Evolutionary conservation across 2,113 vertebrate genomes (phyloP).

Genomic region (Colaptes auratus): DNA sequence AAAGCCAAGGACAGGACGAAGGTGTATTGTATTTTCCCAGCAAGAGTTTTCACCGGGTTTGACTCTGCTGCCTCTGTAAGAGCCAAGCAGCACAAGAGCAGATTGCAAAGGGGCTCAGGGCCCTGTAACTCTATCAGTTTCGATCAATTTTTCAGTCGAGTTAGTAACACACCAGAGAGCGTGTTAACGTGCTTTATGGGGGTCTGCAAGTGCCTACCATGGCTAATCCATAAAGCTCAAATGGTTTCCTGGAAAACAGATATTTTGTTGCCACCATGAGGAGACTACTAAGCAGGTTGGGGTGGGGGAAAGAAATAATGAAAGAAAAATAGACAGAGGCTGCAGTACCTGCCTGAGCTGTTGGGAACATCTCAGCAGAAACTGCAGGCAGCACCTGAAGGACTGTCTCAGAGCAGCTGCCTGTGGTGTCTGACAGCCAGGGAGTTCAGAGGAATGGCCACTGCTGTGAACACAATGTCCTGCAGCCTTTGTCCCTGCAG

Average conservation of each 20-base stretch:
- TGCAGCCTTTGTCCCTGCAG: not conserved
- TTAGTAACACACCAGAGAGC: slow-evolving; percentile 37
- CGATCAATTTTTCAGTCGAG: slow-evolving; percentile 58
- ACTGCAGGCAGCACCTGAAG: not conserved
- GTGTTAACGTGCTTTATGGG: slow-evolving; percentile 31
- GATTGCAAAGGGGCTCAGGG: slow-evolving; percentile 31
- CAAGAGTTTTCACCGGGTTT: not conserved
- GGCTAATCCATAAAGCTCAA: slow-evolving; percentile 59
- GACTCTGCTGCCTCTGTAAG: not conserved
- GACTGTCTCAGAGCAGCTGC: not conserved
- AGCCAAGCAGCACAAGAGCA: not conserved
- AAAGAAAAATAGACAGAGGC: not conserved
- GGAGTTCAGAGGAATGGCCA: accelerated
- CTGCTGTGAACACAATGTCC: accelerated
- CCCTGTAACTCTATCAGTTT: slow-evolving; percentile 59
- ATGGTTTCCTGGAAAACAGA: slow-evolving; percentile 57
- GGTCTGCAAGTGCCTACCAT: slow-evolving; percentile 29
- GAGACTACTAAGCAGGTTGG: slow-evolving; percentile 29
- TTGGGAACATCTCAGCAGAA: not conserved
- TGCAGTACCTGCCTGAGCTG: not conserved
- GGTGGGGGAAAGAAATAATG: not conserved
- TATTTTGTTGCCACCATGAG: slow-evolving; percentile 33
- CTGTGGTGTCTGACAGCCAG: not conserved
- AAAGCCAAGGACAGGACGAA: not conserved
- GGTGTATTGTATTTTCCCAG: not conserved